Conservation (phyloP, 2,797 vertebrate genomes). For the Syndactyla subalaris region DNA sequence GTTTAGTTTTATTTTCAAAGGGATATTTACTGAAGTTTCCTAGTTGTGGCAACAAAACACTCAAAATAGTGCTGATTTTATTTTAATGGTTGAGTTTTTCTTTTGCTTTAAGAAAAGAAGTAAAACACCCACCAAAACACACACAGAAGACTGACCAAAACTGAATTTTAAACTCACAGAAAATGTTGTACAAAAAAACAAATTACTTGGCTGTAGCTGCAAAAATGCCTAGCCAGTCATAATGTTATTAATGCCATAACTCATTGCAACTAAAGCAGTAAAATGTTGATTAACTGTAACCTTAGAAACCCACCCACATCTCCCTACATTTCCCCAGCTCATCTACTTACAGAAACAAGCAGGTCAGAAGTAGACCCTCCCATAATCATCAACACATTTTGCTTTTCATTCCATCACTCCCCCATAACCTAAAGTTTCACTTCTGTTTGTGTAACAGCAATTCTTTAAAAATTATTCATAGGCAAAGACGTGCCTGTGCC, state of each 20-base stretch:
- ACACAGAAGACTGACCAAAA: background rate
- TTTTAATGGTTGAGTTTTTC: background rate
- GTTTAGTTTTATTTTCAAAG: background rate
- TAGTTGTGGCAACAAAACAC: background rate
- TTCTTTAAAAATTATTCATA: background rate
- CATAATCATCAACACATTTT: constrained; percentile 9
- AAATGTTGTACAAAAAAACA: background rate
- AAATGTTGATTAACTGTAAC: constrained; percentile 1
- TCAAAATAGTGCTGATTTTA: background rate
- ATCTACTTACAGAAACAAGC: background rate
- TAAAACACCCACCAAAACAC: background rate
- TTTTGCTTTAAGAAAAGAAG: background rate
- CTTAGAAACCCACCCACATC: constrained; percentile 33
- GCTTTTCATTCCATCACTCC: constrained; percentile 15
- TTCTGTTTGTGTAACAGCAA: background rate
- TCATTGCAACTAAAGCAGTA: background rate
- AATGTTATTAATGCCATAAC: background rate
- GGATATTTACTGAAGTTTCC: background rate
- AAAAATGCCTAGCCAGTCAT: background rate
- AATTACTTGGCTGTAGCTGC: background rate
- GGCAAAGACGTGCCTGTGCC: background rate
- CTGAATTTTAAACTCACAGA: background rate
- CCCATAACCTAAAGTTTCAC: background rate
- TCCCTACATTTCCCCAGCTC: background rate
- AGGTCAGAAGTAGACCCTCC: background rate